phyloP scores from a whole-genome alignment of 2,888 invertebrate genomes.

The Aphrophora alni region DNA sequence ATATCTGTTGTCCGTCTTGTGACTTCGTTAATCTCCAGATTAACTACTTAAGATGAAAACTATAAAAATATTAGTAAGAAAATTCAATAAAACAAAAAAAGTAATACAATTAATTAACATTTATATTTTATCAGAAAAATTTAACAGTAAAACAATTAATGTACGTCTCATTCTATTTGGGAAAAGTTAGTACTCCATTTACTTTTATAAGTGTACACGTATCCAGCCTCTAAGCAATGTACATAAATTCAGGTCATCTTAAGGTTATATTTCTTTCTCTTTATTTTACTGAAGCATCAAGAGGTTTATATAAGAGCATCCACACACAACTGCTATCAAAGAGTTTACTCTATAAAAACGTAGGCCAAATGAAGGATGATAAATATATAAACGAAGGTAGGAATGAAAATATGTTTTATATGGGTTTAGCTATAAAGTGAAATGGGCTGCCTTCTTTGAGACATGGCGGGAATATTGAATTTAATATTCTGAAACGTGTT shows the following conservation, averaged over 20 bases:
- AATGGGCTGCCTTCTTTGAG: background rate
- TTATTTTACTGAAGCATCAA: background rate
- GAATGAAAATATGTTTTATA: background rate
- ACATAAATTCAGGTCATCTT: background rate
- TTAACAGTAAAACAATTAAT: no score
- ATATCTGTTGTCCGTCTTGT: no score
- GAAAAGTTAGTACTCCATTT: background rate
- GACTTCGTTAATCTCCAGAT: no score
- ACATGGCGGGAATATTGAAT: background rate
- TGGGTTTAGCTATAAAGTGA: background rate
- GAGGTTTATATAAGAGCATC: background rate
- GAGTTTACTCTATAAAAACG: background rate
- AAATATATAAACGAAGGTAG: background rate
- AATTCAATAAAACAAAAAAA: no score
- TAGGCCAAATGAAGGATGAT: conserved; percentile 2
- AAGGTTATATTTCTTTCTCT: background rate
- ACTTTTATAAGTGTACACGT: background rate
- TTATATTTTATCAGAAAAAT: no score
- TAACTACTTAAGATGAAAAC: no score
- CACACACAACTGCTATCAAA: background rate
- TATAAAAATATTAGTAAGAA: no score
- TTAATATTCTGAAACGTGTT: background rate
- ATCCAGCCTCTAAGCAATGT: background rate
- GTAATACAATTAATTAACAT: no score
- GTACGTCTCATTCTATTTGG: background rate